Conservation (phyloP, 1,140 invertebrate genomes). For the Mya arenaria region DNA sequence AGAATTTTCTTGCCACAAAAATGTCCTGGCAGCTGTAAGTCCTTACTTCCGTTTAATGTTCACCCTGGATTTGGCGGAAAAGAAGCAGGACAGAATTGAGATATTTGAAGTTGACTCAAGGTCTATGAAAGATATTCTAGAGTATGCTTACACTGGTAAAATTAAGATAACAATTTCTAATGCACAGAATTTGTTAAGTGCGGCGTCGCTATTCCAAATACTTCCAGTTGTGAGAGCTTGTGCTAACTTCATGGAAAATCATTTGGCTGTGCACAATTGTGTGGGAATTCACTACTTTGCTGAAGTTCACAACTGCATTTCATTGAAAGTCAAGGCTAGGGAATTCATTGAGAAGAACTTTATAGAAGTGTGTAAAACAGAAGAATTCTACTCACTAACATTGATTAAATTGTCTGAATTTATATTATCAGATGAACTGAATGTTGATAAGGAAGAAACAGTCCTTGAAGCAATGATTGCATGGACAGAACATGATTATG, state of each 20-base stretch:
- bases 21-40: constrained; percentile 82
- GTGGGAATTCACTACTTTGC: constrained; percentile 79
- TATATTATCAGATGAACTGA: constrained; percentile 78
- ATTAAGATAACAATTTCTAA: constrained; percentile 74
- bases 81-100: constrained; percentile 72
- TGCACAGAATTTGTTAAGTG: constrained; percentile 77
- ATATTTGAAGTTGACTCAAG: constrained; percentile 76
- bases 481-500: constrained; percentile 73
- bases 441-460: constrained; percentile 79
- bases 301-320: constrained; percentile 74
- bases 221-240: constrained; percentile 76
- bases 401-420: constrained; percentile 72
- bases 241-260: constrained; percentile 78
- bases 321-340: constrained; percentile 71
- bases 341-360: constrained; percentile 79
- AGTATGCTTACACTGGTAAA: constrained; percentile 78
- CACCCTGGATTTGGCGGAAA: constrained; percentile 76
- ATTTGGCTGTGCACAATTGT: constrained; percentile 78
- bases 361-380: constrained; percentile 69
- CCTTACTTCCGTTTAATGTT: constrained; percentile 82
- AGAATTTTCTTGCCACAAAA: constrained; percentile 84
- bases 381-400: constrained; percentile 75
- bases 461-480: constrained; percentile 78
- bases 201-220: constrained; percentile 79
- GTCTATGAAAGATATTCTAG: constrained; percentile 73